Evolutionary conservation across 2,888 invertebrate species (phyloP).

Genomic region (Eupithecia tripunctaria): DNA sequence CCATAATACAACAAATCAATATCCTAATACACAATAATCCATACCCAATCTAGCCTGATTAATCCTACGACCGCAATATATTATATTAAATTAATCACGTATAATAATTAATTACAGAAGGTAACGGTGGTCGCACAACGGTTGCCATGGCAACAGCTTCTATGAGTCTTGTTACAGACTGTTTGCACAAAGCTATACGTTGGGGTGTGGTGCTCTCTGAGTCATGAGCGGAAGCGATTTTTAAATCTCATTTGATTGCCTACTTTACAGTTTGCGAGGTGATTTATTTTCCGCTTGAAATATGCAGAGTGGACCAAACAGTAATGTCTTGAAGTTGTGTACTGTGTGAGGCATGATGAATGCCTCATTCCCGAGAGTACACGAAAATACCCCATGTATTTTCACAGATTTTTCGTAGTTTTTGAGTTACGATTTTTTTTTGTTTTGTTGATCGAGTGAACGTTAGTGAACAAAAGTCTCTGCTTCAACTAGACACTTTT

Average conservation of each 20-base stretch:
- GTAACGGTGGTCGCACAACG: slow-evolving; percentile 20
- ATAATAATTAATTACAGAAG: slow-evolving; percentile 7
- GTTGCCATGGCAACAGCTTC: slow-evolving; percentile 24
- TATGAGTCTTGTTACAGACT: slow-evolving; percentile 26
- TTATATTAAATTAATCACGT: slow-evolving; percentile 35
- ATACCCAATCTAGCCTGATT: slow-evolving; percentile 15
- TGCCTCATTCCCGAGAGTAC: too few relatives aligned
- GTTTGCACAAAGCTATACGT: slow-evolving; percentile 35
- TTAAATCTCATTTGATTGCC: background rate
- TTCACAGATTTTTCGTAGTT: too few relatives aligned
- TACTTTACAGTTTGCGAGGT: background rate
- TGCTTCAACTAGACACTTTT: too few relatives aligned
- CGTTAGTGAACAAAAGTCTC: too few relatives aligned
- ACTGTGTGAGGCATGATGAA: too few relatives aligned
- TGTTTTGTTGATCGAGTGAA: too few relatives aligned
- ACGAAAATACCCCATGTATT: too few relatives aligned
- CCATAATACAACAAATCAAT: background rate
- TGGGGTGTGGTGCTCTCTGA: slow-evolving; percentile 16
- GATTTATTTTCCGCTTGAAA: too few relatives aligned
- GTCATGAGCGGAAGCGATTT: slow-evolving; percentile 29
- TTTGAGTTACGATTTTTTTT: too few relatives aligned
- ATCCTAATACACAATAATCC: slow-evolving; percentile 15
- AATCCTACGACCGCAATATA: slow-evolving; percentile 30
- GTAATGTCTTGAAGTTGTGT: too few relatives aligned
- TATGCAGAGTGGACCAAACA: too few relatives aligned